Evolutionary conservation across 2,797 vertebrate species (phyloP).

Genomic region (Gadopsis marmoratus): DNA sequence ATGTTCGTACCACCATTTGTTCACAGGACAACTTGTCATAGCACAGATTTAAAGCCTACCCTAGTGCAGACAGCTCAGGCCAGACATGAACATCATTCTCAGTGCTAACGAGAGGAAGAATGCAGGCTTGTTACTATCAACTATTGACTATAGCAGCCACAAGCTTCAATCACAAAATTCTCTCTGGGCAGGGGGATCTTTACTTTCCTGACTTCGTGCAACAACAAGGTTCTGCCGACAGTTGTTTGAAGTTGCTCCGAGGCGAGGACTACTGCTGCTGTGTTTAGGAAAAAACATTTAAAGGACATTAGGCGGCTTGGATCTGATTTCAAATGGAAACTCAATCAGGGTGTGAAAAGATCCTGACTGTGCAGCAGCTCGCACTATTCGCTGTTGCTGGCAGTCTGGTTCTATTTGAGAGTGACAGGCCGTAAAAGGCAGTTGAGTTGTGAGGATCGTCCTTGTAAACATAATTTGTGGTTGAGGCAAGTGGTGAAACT

Average conservation of each 20-base stretch:
- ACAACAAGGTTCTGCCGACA: conserved; percentile 59
- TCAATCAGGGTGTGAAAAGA: conserved; percentile 78
- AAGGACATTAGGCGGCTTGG: conserved; percentile 81
- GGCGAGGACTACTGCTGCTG: conserved; percentile 64
- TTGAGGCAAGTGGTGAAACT: conserved; percentile 43
- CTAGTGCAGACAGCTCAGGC: conserved; percentile 22
- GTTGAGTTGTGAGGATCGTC: conserved; percentile 50
- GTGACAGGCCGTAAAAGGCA: conserved; percentile 64
- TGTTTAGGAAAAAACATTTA: conserved; percentile 82
- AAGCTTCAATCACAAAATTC: conserved; percentile 51
- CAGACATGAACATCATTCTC: conserved; percentile 36
- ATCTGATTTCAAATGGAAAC: conserved; percentile 81
- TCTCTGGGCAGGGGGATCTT: conserved; percentile 47
- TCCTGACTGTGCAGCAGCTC: conserved; percentile 55
- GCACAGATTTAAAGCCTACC: conserved; percentile 9
- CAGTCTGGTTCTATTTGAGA: conserved; percentile 65
- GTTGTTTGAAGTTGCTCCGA: conserved; percentile 67
- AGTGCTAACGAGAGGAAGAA: conserved; percentile 37
- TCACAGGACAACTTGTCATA: conserved; percentile 23
- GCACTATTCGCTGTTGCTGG: conserved; percentile 43
- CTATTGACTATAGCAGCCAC: conserved; percentile 30
- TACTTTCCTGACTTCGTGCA: conserved; percentile 53
- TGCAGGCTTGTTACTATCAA: conserved; percentile 35
- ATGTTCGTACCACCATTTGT: conserved; percentile 2
- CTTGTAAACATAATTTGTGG: conserved; percentile 71